These are phyloP conservation scores for Rhinolophus ferrumequinum DNA, from an alignment of 2,113 vertebrate species.

Conservation along the genomic window DNA sequence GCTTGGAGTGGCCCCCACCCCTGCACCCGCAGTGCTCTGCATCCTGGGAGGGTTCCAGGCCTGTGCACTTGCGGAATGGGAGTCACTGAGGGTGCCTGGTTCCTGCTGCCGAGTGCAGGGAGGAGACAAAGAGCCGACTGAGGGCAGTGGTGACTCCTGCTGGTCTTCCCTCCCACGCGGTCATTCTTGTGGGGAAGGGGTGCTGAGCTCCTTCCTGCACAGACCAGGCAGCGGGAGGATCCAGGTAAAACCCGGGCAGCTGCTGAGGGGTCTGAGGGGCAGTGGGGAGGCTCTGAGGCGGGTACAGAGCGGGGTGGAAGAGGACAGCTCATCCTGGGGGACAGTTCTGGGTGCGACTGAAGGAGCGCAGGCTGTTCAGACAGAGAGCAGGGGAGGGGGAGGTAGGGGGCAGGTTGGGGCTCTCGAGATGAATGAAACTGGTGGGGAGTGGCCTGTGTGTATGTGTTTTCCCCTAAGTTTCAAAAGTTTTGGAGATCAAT, in stretches of 20 bases:
- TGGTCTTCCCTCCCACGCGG: too few relatives aligned
- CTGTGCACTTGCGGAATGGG: fast-evolving
- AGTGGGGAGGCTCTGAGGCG: not conserved
- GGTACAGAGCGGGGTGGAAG: not conserved
- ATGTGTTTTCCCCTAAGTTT: not conserved
- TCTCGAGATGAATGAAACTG: fast-evolving
- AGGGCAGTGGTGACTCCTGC: fast-evolving
- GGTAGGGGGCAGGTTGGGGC: not conserved
- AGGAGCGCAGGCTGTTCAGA: not conserved
- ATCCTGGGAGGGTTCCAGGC: fast-evolving
- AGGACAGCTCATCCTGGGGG: fast-evolving
- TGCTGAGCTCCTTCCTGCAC: not conserved
- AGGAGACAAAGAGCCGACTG: not conserved
- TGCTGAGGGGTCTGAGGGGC: too few relatives aligned
- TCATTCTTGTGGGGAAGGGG: too few relatives aligned
- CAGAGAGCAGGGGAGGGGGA: not conserved
- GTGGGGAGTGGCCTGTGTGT: too few relatives aligned
- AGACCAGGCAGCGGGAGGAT: not conserved
- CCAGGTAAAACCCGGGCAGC: not conserved
- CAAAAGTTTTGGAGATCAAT: not conserved
- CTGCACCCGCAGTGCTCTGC: not conserved
- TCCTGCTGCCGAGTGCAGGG: not conserved
- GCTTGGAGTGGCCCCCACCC: not conserved
- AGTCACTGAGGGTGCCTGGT: not conserved
- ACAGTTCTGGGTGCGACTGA: not conserved